phyloP scores from a whole-genome alignment of 2,888 invertebrate species.

The Lissonota sp. region DNA sequence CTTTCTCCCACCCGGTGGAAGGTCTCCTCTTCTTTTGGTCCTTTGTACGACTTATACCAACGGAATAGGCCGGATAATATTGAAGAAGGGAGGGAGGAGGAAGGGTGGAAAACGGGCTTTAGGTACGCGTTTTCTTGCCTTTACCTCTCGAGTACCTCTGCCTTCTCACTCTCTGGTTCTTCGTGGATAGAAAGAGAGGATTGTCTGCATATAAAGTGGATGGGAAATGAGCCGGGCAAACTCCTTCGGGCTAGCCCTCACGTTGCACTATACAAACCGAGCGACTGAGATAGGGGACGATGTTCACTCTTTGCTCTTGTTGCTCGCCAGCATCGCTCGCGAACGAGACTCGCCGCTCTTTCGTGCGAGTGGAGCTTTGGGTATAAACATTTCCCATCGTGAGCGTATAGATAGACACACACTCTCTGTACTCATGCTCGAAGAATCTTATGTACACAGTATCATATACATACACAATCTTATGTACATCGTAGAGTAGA shows the following conservation, averaged over 20 bases:
- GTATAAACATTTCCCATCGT: conserved; percentile 52
- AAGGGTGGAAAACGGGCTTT: conserved; percentile 22
- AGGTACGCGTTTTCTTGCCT: conserved; percentile 49
- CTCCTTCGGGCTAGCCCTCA: conserved; percentile 43
- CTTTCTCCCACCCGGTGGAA: not conserved
- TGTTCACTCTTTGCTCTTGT: conserved; percentile 36
- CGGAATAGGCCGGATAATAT: too few species aligned
- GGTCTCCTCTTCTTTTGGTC: conserved; percentile 33
- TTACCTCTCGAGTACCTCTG: not conserved
- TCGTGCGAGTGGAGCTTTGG: conserved; percentile 28
- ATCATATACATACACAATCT: conserved; percentile 29
- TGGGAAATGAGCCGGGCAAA: conserved; percentile 80
- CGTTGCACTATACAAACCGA: conserved; percentile 65
- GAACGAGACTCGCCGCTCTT: conserved; percentile 49
- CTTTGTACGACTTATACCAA: conserved; percentile 10
- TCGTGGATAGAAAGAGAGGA: conserved; percentile 68
- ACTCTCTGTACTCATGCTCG: conserved; percentile 20
- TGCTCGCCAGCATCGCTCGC: conserved; percentile 27
- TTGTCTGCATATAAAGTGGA: conserved; percentile 82
- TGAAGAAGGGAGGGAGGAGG: not conserved
- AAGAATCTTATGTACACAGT: conserved; percentile 5
- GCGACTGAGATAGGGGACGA: conserved; percentile 62
- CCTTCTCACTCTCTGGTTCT: conserved; percentile 23
- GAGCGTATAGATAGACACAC: conserved; percentile 39
- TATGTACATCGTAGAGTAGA: conserved; percentile 35